Evolutionary conservation across 2,888 invertebrate species (phyloP), one percentile per base, ranked within the genome.

Genomic region (Andricus curvator): DNA sequence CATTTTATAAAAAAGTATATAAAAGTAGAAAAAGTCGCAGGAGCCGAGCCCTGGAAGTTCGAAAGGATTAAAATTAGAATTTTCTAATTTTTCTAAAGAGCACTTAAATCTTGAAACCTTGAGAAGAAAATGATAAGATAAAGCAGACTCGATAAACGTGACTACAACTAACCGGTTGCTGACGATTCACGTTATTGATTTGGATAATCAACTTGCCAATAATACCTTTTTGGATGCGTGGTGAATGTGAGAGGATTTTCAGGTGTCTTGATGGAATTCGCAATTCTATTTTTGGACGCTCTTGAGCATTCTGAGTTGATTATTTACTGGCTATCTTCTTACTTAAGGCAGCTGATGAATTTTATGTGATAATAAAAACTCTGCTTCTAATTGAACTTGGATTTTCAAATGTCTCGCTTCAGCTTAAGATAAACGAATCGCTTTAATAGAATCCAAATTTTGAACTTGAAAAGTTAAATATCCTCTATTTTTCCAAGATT

Each of bases 111-210:
- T 17, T 48, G 48, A 48, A 15, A 29, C 25, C 25, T 44, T 44
- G 56, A 60, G n/a, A 56, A 60, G 56, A 56, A 37, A 41, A n/a
- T 29, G 37, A 56, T 74, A 56, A 37, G 22, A 74, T 74, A 60
- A 74, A 60, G 2, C 15, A 74, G 33, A 48, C 29, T 29, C 70
- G 33, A 70, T 9, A 48, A 25, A 25, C 17, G 44, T 48, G 25
- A 25, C 44, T 48, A 17, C n/a, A 29, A 29, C 48, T 33, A 74
- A 74, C 74, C 74, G 56, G 74, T 74, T 74, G 33, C 56, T 37
- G 33, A 60, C 33, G 74, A 74, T 60, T 74, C 56, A 74, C 33
- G n/a, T 37, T 33, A 51, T 74, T 74, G 74, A 74, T 74, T 56
- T 74, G 56, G 56, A 56, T 60, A 74, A 74, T 74, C n/a, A 51